Conservation (phyloP, 2,888 invertebrate species). For the Hybos culiciformis region DNA sequence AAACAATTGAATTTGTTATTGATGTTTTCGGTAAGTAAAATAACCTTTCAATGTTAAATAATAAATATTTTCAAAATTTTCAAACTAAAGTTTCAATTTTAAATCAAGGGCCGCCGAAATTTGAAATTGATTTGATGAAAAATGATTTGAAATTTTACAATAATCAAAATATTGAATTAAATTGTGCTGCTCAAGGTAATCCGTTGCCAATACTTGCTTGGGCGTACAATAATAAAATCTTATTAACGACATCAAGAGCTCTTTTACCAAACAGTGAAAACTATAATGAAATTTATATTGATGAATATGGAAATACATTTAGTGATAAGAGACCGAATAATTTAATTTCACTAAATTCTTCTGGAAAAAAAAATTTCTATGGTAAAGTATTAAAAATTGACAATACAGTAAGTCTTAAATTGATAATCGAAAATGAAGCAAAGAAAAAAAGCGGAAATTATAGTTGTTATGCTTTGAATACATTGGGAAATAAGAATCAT, state of each 20-base stretch:
- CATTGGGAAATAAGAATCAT: slow-evolving; percentile 37
- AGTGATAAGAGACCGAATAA: slow-evolving; percentile 22
- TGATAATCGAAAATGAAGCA: slow-evolving; percentile 19
- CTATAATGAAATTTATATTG: slow-evolving; percentile 10
- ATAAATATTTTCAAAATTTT: background rate
- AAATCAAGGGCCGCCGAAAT: slow-evolving; percentile 18
- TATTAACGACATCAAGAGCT: slow-evolving; percentile 12
- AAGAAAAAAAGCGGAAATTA: slow-evolving; percentile 38
- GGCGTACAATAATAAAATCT: slow-evolving; percentile 38
- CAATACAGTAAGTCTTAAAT: slow-evolving; percentile 8
- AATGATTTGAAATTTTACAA: slow-evolving; percentile 7
- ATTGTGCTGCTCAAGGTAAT: slow-evolving; percentile 44
- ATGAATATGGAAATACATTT: slow-evolving; percentile 12
- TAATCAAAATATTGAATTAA: slow-evolving; percentile 13
- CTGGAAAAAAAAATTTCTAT: slow-evolving; percentile 5
- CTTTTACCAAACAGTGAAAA: background rate
- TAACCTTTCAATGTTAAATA: too few species aligned
- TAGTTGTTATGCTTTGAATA: slow-evolving; percentile 42
- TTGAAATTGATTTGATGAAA: slow-evolving; percentile 8
- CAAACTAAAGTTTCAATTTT: background rate
- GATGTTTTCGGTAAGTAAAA: slow-evolving; percentile 46
- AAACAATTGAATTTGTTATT: slow-evolving; percentile 39
- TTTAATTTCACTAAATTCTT: too few species aligned
- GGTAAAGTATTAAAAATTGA: slow-evolving; percentile 14
- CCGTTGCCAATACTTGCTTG: slow-evolving; percentile 45